A percentile compares a stretch with the other conserved stretches of the same genome.
These are phyloP conservation scores for Lepilemur ruficaudatus DNA, from an alignment of 2,797 vertebrate species.

Conservation along the genomic window DNA sequence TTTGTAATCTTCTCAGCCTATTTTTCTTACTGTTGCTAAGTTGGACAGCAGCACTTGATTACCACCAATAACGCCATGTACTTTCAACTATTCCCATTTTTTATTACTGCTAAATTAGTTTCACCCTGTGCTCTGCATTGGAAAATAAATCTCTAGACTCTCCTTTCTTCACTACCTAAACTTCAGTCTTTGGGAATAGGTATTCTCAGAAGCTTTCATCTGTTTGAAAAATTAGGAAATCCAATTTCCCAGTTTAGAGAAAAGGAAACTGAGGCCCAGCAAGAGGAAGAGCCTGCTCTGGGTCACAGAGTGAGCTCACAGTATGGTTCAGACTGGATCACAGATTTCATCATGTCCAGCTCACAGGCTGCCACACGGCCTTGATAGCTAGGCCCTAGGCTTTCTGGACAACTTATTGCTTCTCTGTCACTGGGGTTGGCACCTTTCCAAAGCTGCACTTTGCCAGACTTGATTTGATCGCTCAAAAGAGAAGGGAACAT, in stretches of 20 bases:
- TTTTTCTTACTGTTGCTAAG: neutral
- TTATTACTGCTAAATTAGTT: slow-evolving; percentile 58
- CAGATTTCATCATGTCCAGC: neutral
- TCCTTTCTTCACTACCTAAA: slow-evolving; percentile 30
- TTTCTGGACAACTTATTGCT: neutral
- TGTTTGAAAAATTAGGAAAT: neutral
- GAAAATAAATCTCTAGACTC: slow-evolving; percentile 48
- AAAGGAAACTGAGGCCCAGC: neutral
- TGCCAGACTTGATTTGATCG: slow-evolving; percentile 17
- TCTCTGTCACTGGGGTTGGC: neutral
- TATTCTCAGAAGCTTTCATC: slow-evolving; percentile 33
- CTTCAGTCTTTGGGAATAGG: slow-evolving; percentile 30
- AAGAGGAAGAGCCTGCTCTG: neutral
- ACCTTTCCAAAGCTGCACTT: neutral
- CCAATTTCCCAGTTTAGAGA: neutral
- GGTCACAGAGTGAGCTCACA: neutral
- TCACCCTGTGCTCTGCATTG: slow-evolving; percentile 3
- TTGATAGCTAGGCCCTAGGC: neutral
- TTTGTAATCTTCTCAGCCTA: neutral
- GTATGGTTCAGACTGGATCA: neutral
- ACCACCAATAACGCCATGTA: neutral
- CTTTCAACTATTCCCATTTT: neutral
- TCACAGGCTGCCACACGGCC: neutral
- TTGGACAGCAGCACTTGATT: neutral
- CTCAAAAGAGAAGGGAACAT: neutral